phyloP scores from a whole-genome alignment of 1,140 invertebrate species.

The Leptinotarsa defecta region DNA sequence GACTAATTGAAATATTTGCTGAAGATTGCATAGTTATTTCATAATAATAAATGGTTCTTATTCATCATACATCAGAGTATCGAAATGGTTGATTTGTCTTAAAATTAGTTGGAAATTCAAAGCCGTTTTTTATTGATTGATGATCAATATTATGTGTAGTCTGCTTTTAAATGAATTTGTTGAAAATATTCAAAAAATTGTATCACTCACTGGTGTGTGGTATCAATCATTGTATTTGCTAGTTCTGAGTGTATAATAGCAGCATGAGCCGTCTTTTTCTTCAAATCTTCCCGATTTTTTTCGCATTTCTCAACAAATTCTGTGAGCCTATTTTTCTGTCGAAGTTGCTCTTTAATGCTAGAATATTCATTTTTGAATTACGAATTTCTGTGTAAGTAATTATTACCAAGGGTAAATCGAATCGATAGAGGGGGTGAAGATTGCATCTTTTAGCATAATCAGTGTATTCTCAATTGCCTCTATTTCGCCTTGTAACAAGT shows the following conservation, averaged over 20 bases:
- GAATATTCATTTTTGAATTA: constrained; percentile 14
- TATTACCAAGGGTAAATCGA: constrained; percentile 57
- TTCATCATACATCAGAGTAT: no score
- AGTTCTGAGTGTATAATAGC: constrained; percentile 60
- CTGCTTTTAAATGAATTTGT: no score
- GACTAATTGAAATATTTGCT: no score
- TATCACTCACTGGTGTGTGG: constrained; percentile 56
- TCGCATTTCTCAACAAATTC: constrained; percentile 59
- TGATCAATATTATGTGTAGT: no score
- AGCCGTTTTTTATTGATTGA: no score
- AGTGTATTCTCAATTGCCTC: constrained; percentile 60
- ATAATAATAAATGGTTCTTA: no score
- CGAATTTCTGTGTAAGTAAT: background rate
- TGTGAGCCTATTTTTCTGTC: constrained; percentile 59
- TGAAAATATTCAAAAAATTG: no score
- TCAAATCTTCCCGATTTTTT: constrained; percentile 58
- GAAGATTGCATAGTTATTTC: no score
- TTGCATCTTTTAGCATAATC: constrained; percentile 58
- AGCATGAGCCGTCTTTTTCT: constrained; percentile 63
- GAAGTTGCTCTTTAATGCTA: constrained; percentile 64
- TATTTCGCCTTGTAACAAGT: constrained; percentile 58
- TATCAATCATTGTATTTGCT: constrained; percentile 62
- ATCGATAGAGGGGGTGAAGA: constrained; percentile 58
- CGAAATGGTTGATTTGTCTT: no score
- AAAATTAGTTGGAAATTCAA: no score